These are phyloP conservation scores for Gymnothorax javanicus DNA, from an alignment of 2,797 vertebrate genomes.

Conservation along the genomic window DNA sequence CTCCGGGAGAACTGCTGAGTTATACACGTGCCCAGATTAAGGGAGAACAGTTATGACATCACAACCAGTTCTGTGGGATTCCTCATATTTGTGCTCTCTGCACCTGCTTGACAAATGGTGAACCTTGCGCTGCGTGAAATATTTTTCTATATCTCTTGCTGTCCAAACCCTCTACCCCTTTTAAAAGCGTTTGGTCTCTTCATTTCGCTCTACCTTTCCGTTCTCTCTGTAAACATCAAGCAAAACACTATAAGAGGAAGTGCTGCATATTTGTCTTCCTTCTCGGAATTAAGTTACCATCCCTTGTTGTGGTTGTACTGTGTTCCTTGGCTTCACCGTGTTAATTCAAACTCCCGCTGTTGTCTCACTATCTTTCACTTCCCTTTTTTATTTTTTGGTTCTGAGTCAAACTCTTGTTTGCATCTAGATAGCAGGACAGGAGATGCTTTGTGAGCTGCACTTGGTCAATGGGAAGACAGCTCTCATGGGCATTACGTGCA, in stretches of 20 bases:
- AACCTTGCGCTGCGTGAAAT: background rate
- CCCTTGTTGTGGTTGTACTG: background rate
- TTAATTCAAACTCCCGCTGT: background rate
- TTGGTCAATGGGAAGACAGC: background rate
- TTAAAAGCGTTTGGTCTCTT: background rate
- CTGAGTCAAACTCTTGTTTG: background rate
- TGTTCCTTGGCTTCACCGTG: background rate
- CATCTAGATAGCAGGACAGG: background rate
- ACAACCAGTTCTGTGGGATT: background rate
- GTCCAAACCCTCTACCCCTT: background rate
- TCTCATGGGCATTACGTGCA: background rate
- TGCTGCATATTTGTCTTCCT: background rate
- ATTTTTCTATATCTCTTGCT: conserved; percentile 29
- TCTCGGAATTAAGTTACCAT: background rate
- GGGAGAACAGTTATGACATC: background rate
- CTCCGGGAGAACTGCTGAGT: background rate
- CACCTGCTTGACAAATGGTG: background rate
- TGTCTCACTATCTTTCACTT: background rate
- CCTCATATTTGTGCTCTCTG: background rate
- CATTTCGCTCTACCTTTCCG: background rate
- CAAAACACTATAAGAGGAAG: background rate
- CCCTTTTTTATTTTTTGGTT: background rate
- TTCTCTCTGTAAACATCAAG: background rate
- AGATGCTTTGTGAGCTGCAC: conserved; percentile 2
- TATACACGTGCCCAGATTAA: background rate